Conservation (phyloP, 1,140 invertebrate species). For the Euura saliciscinereae region DNA sequence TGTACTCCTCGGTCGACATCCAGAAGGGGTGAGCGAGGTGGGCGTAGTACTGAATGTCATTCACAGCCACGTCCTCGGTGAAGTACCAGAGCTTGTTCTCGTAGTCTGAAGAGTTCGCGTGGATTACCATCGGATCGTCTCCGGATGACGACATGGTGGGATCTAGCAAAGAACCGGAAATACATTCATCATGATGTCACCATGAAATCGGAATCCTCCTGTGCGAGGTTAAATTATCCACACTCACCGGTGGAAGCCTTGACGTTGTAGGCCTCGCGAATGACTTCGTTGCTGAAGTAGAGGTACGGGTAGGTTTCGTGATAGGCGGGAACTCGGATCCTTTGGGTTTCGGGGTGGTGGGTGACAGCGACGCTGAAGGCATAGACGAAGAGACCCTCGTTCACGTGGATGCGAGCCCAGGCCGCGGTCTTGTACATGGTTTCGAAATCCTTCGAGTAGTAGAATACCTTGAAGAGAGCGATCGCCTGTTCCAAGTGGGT, state of each 20-base stretch:
- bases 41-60: constrained; percentile 74
- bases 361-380: constrained; percentile 65
- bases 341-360: constrained; percentile 67
- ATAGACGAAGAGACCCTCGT: constrained; percentile 70
- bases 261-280: constrained; percentile 62
- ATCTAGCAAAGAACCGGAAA: too few species aligned
- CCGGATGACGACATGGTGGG: too few species aligned
- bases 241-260: neutral
- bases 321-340: constrained; percentile 66
- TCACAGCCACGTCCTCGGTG: constrained; percentile 73
- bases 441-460: constrained; percentile 67
- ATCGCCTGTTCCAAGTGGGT: constrained; percentile 68
- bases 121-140: constrained; percentile 44
- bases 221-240: constrained; percentile 51
- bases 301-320: constrained; percentile 73
- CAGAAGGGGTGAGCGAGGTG: constrained; percentile 71
- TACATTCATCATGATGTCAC: too few species aligned
- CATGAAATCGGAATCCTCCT: too few species aligned
- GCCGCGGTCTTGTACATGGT: constrained; percentile 51
- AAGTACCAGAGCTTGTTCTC: constrained; percentile 74
- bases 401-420: constrained; percentile 68
- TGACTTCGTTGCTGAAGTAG: constrained; percentile 66
- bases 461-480: constrained; percentile 71
- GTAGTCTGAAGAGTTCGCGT: constrained; percentile 52
- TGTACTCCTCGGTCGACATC: constrained; percentile 61